Evolutionary conservation across 1,140 invertebrate genomes (phyloP).

Genomic region (Lordiphosa stackelbergi): DNA sequence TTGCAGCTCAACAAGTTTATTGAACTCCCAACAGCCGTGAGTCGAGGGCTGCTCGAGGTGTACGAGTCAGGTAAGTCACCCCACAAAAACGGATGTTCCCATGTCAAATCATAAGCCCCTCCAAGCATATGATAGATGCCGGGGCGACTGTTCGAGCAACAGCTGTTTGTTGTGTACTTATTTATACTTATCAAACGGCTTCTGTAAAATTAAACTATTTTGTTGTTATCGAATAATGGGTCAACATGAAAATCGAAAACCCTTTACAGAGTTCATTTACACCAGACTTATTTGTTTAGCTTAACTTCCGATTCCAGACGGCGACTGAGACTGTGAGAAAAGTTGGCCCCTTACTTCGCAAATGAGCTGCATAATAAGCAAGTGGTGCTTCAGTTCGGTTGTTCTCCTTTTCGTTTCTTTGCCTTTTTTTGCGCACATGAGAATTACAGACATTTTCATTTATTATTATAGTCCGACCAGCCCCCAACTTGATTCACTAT

Average conservation of each 20-base stretch:
- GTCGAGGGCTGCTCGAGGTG: conserved; percentile 40
- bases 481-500: conserved; percentile 31
- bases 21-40: conserved; percentile 34
- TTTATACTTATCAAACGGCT: conserved; percentile 58
- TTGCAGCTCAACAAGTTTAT: conserved; percentile 54
- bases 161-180: conserved; percentile 61
- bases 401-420: conserved; percentile 13
- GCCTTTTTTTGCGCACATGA: conserved; percentile 47
- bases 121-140: conserved; percentile 56
- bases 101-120: conserved; percentile 60
- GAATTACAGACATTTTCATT: conserved; percentile 74
- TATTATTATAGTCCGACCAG: conserved; percentile 65
- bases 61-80: conserved; percentile 38
- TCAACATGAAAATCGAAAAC: conserved; percentile 33
- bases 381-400: conserved; percentile 32
- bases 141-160: conserved; percentile 14
- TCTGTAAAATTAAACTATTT: conserved; percentile 28
- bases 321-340: conserved; percentile 13
- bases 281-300: conserved; percentile 60
- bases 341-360: conserved; percentile 30
- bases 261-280: conserved; percentile 57
- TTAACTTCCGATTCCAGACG: conserved; percentile 59
- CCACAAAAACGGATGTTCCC: conserved; percentile 55
- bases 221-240: conserved; percentile 50
- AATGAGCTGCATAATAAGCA: conserved; percentile 72